phyloP scores from a whole-genome alignment of 2,113 vertebrate species.

The Thamnophis sirtalis region DNA sequence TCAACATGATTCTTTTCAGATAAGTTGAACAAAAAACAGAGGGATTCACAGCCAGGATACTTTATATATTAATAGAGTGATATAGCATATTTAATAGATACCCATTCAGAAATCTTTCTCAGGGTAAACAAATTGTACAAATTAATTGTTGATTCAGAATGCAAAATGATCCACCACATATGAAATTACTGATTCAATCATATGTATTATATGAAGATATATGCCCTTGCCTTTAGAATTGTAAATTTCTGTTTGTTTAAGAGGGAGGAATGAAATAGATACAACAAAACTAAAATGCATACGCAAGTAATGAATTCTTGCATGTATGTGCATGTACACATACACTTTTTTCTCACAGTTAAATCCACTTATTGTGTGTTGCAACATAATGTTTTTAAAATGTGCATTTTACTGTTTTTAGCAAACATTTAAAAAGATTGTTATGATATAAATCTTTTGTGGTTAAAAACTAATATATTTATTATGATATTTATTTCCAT shows the following conservation, averaged over 20 bases:
- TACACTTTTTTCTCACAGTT: neutral
- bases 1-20: neutral
- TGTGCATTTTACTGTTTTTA: neutral
- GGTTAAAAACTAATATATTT: neutral
- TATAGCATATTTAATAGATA: neutral
- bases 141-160: conserved; percentile 27
- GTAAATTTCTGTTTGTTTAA: neutral
- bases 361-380: neutral
- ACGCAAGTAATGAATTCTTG: neutral
- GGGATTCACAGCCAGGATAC: neutral
- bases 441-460: neutral
- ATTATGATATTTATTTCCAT: neutral
- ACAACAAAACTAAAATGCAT: neutral
- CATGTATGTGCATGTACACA: neutral
- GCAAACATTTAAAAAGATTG: neutral
- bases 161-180: neutral
- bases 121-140: neutral
- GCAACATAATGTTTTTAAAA: neutral
- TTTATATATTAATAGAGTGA: neutral
- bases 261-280: neutral
- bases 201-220: neutral
- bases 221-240: neutral
- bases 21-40: neutral
- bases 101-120: neutral
- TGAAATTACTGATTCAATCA: neutral